Base-by-base conservation (phyloP, 2,113 vertebrate genomes). In the Sinocyclocheilus anophthalmus region DNA sequence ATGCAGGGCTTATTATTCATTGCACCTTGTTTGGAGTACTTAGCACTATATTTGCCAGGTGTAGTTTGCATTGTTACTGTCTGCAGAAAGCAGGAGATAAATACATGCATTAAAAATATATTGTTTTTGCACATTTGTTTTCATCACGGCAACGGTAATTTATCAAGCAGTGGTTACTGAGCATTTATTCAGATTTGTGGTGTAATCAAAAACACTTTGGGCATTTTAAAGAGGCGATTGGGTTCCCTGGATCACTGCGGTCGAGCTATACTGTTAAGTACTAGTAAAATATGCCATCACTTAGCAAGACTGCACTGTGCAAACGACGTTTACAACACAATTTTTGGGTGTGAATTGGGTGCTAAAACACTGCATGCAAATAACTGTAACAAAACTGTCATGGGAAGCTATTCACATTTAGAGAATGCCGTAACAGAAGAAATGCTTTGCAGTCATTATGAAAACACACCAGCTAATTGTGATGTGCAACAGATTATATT, bases 291-390 rank as follows among this genome's bases (percentile, higher is more conserved):
- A 55, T 55, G 24, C 14, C 24, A 77, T 48, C 16, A 50, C 2
- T 53, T 18, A 76, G 13, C 45, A 76, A 76, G 13, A 53, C 75
- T 30, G 69, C 9, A 4, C 18, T 39, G 33, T 72, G 69, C 4
- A 72, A 72, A 39, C 33, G 1, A 7, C 5, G 7, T 77, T 77
- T 76, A 16, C 14, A 2, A 20, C 2, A 48, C 7, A 20, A 16
- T 20, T 30, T 18, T 20, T 8, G 24, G 24, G 8, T 2, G 14
- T 77, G 16, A 30, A 77, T 33, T 33, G 24, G 24, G 75, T 30
- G 75, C 45, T 77, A 77, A 77, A 77, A 30, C 48, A 55, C n/a
- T 18, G 70, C 70, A 75, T 45, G 70, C 39, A 75, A 75, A 45
- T 45, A 14, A 45, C 20, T 24, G 37, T 20, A 14, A 75, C 22